These are phyloP conservation scores for Burhinus bistriatus DNA, from an alignment of 2,113 vertebrate species.

Conservation along the genomic window DNA sequence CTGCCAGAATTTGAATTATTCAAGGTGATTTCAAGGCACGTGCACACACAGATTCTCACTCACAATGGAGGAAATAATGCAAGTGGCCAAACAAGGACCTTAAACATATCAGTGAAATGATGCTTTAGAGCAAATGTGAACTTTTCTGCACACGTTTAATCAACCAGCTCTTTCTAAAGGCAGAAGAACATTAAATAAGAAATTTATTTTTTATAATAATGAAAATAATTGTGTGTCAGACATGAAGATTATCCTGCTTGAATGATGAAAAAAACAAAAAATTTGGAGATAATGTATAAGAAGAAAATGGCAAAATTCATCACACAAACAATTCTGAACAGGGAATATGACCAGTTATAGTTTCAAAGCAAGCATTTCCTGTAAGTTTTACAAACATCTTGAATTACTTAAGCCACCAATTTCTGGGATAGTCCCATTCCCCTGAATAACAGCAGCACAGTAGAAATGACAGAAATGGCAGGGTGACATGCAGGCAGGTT, in stretches of 20 bases:
- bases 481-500: too few species aligned
- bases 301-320: neutral
- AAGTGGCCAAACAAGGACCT: neutral
- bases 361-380: neutral
- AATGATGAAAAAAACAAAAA: neutral
- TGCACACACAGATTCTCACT: neutral
- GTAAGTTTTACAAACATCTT: neutral
- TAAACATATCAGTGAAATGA: neutral
- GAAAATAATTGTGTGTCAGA: neutral
- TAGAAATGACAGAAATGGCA: too few species aligned
- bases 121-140: neutral
- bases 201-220: neutral
- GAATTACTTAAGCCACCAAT: neutral
- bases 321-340: neutral
- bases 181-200: neutral
- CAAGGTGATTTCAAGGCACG: neutral
- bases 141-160: neutral
- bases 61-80: neutral
- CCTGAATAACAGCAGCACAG: too few species aligned
- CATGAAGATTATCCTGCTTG: neutral
- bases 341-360: neutral
- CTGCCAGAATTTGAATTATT: neutral
- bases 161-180: neutral
- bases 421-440: neutral
- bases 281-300: neutral